A percentile compares a stretch with the other conserved stretches of the same genome.
Conservation (phyloP, 2,888 invertebrate species). For the Sicus ferrugineus region DNA sequence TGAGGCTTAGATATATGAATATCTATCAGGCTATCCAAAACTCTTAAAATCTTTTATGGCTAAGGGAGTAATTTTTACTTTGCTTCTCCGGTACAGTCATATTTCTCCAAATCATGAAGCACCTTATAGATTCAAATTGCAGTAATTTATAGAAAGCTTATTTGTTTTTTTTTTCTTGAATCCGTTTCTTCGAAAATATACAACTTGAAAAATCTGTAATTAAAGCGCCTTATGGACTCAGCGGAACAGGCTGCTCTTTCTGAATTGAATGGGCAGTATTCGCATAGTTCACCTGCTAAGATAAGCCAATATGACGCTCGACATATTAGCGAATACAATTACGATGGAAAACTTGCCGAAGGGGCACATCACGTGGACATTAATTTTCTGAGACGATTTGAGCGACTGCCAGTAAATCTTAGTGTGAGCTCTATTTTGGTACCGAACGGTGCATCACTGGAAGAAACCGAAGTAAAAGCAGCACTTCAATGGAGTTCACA, state of each 20-base stretch:
- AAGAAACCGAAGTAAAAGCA: conserved; percentile 78
- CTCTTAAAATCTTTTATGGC: no score
- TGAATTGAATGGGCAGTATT: conserved; percentile 66
- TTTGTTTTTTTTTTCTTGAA: neutral
- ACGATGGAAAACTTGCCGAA: conserved; percentile 76
- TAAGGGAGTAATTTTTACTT: no score
- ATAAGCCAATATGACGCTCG: conserved; percentile 80
- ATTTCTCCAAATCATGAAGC: no score
- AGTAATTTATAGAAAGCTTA: no score
- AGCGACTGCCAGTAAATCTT: conserved; percentile 83
- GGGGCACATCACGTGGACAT: conserved; percentile 77
- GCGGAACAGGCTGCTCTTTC: conserved; percentile 87
- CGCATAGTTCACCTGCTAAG: conserved; percentile 65
- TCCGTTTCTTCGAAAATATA: neutral
- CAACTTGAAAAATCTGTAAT: conserved; percentile 38
- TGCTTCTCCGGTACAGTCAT: no score
- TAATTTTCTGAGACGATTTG: conserved; percentile 82
- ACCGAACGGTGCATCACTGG: conserved; percentile 68
- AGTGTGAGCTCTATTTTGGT: conserved; percentile 88
- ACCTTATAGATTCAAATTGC: no score
- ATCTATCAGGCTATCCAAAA: no score
- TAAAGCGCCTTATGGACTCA: conserved; percentile 89
- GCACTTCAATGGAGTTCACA: conserved; percentile 95
- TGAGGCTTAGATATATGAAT: no score
- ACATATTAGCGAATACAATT: conserved; percentile 79